Conservation (phyloP, 2,888 invertebrate genomes). For the Octodonta nipae region DNA sequence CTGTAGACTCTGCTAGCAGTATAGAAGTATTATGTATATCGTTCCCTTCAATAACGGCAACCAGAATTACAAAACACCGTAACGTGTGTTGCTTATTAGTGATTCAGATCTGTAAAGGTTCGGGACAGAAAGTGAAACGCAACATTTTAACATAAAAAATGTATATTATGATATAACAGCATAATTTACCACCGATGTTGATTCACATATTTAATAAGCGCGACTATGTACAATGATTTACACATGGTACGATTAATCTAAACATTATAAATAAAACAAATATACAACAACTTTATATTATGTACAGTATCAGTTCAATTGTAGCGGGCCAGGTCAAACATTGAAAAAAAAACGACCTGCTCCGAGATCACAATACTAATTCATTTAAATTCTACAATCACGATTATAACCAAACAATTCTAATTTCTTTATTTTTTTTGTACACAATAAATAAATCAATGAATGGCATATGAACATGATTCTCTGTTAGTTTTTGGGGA, state of each 20-base stretch:
- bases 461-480: background rate
- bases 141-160: constrained; percentile 1
- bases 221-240: constrained; percentile 2
- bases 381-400: constrained; percentile 2
- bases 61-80: too few species aligned
- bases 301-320: constrained; percentile 30
- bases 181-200: background rate
- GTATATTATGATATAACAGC: constrained; percentile 1
- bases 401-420: background rate
- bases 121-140: too few species aligned
- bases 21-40: too few species aligned
- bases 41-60: too few species aligned
- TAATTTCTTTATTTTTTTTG: background rate
- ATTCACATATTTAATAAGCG: background rate
- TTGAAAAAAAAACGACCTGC: constrained; percentile 17
- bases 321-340: too few species aligned
- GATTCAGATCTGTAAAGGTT: too few species aligned
- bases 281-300: constrained; percentile 23
- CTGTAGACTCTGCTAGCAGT: too few species aligned
- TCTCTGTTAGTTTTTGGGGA: too few species aligned
- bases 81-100: too few species aligned
- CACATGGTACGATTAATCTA: constrained; percentile 15
- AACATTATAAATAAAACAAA: constrained; percentile 26
- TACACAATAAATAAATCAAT: background rate
- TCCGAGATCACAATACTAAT: constrained; percentile 31